These are phyloP conservation scores for Triops longicaudatus DNA, from an alignment of 1,140 invertebrate genomes.

Conservation along the genomic window DNA sequence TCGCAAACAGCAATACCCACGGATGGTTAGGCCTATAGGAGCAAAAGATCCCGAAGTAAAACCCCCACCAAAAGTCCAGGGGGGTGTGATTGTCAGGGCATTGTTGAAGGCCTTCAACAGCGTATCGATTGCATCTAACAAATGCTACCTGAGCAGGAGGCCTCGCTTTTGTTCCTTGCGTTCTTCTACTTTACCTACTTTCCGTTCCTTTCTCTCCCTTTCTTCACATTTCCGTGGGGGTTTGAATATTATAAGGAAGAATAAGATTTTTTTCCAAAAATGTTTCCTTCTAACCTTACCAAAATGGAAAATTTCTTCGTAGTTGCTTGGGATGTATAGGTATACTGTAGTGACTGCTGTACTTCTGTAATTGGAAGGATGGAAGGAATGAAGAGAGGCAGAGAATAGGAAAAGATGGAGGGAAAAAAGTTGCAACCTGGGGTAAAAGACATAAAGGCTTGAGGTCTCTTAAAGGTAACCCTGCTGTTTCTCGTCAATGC, in stretches of 20 bases:
- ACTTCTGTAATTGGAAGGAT: background rate
- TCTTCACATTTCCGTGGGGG: background rate
- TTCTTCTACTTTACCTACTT: background rate
- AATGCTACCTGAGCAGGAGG: conserved; percentile 14
- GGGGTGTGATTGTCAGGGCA: background rate
- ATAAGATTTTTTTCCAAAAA: background rate
- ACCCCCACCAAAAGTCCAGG: background rate
- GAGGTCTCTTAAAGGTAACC: conserved; percentile 13
- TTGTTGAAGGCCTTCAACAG: conserved; percentile 8
- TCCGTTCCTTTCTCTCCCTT: background rate
- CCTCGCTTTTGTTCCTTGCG: background rate
- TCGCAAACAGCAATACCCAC: background rate
- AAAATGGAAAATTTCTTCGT: too few species aligned
- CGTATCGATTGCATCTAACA: conserved; percentile 11
- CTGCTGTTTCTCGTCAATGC: conserved; percentile 11
- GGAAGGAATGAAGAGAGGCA: background rate
- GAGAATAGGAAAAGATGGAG: background rate
- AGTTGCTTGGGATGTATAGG: too few species aligned
- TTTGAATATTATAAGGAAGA: background rate
- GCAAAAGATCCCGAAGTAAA: too few species aligned
- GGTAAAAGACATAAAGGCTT: background rate
- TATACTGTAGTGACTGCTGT: too few species aligned
- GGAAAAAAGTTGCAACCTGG: background rate
- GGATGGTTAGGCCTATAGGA: conserved; percentile 1
- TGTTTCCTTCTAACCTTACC: background rate